Base-by-base conservation (phyloP, 2,888 invertebrate species). In the Elysia crispata region DNA sequence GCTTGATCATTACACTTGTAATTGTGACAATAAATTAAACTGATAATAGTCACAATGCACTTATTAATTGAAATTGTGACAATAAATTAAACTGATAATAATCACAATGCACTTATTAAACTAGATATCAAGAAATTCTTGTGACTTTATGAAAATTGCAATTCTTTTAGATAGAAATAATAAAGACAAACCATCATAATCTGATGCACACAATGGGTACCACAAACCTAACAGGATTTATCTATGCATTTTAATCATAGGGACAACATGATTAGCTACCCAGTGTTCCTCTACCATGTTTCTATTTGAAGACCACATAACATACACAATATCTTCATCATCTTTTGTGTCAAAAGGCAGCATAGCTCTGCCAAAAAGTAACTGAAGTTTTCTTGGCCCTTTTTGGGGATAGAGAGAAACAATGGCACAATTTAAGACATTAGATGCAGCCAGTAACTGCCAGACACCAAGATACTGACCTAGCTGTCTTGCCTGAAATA, bases 231-330 rank as follows among this genome's bases (percentile, higher is more conserved):
- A 41, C 41, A 41, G 11, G 41, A 18, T 31, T 23, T 70, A 31
- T 20, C 1, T 13, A 70, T 70, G 41, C 30, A 23, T 28, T 31
- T 70, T 70, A 15, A 70, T 13, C n/a, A 41, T 28, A 18, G 70
- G 70, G 6, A 70, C 70, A 30, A 70, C 70, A 41, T 70, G 70
- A 33, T 70, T 70, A 11, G 70, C 70, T 6, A 70, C 70, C 70
- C 70, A 70, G 23, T 70, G 70, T n/a, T 41, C 31, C 1, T 31
- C 41, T n/a, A 11, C 13, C 70, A 49, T 70, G 3, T 1, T 49
- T 20, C 70, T 30, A 20, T 13, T 70, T 31, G 70, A 70, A 8
- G 70, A 28, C 70, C 70, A 70, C 70, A 70, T 70, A 11, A 70
- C 41, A 33, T 70, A 70, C 8, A 70, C 49, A 41, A 41, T 41